phyloP scores from a whole-genome alignment of 2,113 vertebrate species.

The Dinomys branickii region DNA sequence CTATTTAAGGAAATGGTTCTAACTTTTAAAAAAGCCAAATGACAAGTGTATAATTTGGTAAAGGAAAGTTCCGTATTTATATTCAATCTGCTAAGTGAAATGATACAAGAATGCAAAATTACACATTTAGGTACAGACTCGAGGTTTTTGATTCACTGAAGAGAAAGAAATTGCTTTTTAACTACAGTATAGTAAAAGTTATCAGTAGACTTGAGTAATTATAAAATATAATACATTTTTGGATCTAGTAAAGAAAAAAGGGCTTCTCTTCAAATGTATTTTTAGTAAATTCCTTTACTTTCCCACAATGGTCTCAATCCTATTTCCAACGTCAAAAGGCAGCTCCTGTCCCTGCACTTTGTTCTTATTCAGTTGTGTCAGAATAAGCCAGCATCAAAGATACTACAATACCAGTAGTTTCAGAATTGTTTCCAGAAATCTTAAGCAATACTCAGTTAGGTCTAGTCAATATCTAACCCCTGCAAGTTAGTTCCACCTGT shows the following conservation, averaged over 20 bases:
- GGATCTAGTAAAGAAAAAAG: rapidly evolving
- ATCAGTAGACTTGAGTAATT: neutral
- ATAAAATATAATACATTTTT: neutral
- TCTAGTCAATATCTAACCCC: neutral
- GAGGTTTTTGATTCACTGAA: neutral
- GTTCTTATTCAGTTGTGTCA: neutral
- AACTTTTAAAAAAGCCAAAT: conserved; percentile 25
- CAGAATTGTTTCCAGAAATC: conserved; percentile 38
- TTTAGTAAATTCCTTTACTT: neutral
- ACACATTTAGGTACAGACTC: neutral
- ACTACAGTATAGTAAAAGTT: neutral
- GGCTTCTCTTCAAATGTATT: neutral
- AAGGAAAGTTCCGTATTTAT: neutral
- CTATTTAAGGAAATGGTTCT: neutral
- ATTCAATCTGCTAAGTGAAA: conserved; percentile 2
- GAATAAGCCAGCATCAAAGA: neutral
- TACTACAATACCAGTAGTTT: neutral
- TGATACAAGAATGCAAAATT: neutral
- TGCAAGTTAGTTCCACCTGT: neutral
- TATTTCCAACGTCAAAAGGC: neutral
- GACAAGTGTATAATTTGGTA: conserved; percentile 3
- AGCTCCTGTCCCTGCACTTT: neutral
- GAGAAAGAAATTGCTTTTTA: conserved; percentile 25
- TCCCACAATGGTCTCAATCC: neutral
- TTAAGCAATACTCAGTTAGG: neutral